Evolutionary conservation across 2,888 invertebrate species (phyloP).

Genomic region (Synanthedon formicaeformis): DNA sequence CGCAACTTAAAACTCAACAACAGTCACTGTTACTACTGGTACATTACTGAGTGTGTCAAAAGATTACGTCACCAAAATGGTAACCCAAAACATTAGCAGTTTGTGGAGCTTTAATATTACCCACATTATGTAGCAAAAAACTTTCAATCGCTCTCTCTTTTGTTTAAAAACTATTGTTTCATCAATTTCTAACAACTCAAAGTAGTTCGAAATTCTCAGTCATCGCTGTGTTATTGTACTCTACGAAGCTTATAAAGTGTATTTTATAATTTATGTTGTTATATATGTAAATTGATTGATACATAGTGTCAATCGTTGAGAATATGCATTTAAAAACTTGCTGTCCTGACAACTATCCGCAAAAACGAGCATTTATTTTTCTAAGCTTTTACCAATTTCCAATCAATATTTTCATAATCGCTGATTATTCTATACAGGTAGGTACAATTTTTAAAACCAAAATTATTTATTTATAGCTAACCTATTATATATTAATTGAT

Average conservation of each 20-base stretch:
- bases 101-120: no score
- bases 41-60: no score
- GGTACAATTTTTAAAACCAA: neutral
- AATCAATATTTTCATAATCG: neutral
- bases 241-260: neutral
- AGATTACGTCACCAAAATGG: no score
- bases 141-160: neutral
- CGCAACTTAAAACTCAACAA: no score
- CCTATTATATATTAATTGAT: neutral
- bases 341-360: conserved; percentile 1
- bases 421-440: neutral
- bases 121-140: neutral
- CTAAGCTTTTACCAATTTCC: neutral
- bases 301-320: neutral
- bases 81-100: no score
- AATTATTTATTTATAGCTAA: neutral
- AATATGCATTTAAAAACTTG: neutral
- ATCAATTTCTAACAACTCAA: neutral
- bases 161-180: neutral
- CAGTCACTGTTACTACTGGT: no score
- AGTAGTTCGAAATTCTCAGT: neutral
- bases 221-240: neutral
- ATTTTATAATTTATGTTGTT: neutral
- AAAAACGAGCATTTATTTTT: conserved; percentile 8
- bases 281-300: neutral